Conservation (phyloP, 2,797 vertebrate species). For the Lemur catta region DNA sequence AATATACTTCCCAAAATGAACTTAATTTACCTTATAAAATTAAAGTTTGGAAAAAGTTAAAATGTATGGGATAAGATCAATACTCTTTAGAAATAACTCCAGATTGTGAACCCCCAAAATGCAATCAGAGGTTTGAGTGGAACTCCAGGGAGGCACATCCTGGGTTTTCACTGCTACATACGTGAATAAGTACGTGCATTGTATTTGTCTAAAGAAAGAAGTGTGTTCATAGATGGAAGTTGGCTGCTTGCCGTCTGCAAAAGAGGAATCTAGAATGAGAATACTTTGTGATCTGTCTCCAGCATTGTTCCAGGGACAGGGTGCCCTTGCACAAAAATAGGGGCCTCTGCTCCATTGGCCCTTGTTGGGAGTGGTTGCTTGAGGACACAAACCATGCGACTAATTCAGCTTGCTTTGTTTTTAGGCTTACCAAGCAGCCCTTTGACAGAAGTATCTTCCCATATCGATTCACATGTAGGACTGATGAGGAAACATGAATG, state of each 20-base stretch:
- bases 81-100: background rate
- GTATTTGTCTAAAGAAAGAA: background rate
- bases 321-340: background rate
- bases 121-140: too few relatives aligned
- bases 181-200: background rate
- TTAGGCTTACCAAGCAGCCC: background rate
- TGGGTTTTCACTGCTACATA: too few relatives aligned
- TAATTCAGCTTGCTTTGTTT: background rate
- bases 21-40: slow-evolving; percentile 22
- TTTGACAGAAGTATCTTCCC: background rate
- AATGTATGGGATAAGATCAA: background rate
- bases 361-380: background rate
- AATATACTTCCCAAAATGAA: slow-evolving; percentile 30
- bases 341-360: background rate
- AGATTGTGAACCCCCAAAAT: too few relatives aligned
- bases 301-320: background rate
- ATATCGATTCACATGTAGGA: background rate
- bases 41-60: slow-evolving; percentile 7
- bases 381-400: background rate
- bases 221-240: background rate
- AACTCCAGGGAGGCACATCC: too few relatives aligned
- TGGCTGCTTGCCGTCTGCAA: background rate
- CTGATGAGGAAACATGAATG: background rate
- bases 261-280: background rate
- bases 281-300: background rate